These are phyloP conservation scores for Xenopus tropicalis DNA, from an alignment of 2,113 vertebrate genomes.

Conservation along the genomic window UCB_Xtro_10.0 CM004446.2:119877501-119878000, in stretches of 20 bases:
- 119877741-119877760: constrained; percentile 85
- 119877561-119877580: too few species aligned
- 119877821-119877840: constrained; percentile 62
- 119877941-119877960: too few species aligned
- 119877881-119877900: background rate
- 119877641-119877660: background rate
- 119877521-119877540: too few species aligned
- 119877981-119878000: too few species aligned
- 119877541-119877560: too few species aligned
- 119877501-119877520: too few species aligned
- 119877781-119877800: constrained; percentile 83
- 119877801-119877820: constrained; percentile 87
- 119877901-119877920: too few species aligned
- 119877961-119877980: too few species aligned
- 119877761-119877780: constrained; percentile 88
- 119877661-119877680: background rate
- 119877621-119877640: too few species aligned
- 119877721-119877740: constrained; percentile 79
- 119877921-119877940: too few species aligned
- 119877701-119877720: constrained; percentile 67
- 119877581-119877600: too few species aligned
- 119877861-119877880: background rate
- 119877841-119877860: constrained; percentile 82
- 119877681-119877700: constrained; percentile 82
- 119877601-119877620: too few species aligned